Evolutionary conservation across 2,113 vertebrate species (phyloP).

Genomic region (Poecile atricapillus): DNA sequence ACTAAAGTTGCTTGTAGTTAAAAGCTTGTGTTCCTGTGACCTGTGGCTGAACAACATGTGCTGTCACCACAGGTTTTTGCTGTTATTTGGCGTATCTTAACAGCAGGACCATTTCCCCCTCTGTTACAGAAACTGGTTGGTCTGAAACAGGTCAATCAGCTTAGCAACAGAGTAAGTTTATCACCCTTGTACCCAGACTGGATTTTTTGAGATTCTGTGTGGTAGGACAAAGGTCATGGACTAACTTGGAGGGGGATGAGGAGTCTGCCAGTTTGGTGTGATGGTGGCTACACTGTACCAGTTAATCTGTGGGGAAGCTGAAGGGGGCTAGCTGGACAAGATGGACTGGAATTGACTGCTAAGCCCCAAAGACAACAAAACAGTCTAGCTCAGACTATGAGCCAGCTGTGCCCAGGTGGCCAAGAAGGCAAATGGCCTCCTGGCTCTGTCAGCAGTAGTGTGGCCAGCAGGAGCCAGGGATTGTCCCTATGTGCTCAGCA

Average conservation of each 20-base stretch:
- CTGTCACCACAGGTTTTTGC: background rate
- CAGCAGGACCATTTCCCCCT: background rate
- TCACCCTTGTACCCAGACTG: too few relatives aligned
- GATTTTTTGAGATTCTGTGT: accelerated
- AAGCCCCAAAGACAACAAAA: too few relatives aligned
- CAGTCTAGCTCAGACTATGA: accelerated
- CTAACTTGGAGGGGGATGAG: background rate
- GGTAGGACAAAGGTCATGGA: background rate
- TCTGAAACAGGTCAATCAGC: background rate
- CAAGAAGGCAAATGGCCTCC: accelerated
- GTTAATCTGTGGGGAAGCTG: too few relatives aligned
- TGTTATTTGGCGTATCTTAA: background rate
- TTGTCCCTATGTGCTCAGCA: accelerated
- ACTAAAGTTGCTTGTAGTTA: background rate
- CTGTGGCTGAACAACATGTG: background rate
- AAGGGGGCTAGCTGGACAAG: background rate
- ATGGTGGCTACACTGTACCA: accelerated
- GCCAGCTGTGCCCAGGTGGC: too few relatives aligned
- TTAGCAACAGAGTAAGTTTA: background rate
- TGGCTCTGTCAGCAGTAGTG: accelerated
- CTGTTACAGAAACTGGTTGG: background rate
- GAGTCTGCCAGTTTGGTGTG: background rate
- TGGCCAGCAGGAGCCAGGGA: background rate
- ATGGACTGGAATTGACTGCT: background rate
- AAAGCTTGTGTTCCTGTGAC: background rate